Evolutionary conservation across 2,113 vertebrate species (phyloP), one percentile per base, ranked within the genome.

Genomic region (Ariopsis seemanni): DNA sequence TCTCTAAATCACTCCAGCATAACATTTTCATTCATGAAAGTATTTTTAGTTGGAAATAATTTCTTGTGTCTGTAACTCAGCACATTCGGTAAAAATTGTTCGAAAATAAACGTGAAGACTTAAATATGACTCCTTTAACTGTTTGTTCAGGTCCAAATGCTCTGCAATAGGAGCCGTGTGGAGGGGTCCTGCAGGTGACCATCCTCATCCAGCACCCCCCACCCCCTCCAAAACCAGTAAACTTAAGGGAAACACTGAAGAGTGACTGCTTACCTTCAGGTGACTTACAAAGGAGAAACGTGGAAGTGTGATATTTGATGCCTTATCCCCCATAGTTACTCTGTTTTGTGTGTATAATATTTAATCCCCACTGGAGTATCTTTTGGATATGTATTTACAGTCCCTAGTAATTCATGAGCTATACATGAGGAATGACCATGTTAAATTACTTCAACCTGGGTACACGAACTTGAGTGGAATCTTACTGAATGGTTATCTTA

Each of bases 311-410:
- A 80, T 80, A 80, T 34, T 20, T 58, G 78, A 77, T 52, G 42
- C n/a, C 50, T 53, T 4, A 77, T 55, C 77, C 53, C 77, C n/a
- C 53, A 80, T 57, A 58, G 14, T 17, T 57, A 30, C n/a, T 57
- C n/a, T 80, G 17, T 80, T 80, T 80, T 27, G 25, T 10, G n/a
- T 57, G 53, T 80, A 80, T 80, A 55, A n/a, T 78, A 78, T 78
- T 78, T 78, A 50, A 55, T 78, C 75, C 77, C 77, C 15, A 30
- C 7, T 80, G 53, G 53, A 80, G 53, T 80, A 80, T 57, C 53
- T 15, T 80, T 80, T 30, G 77, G 77, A 34, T 58, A 80, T 80
- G n/a, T 10, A 75, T 52, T 75, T 25, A 75, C 18, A 75, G 42
- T 53, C 22, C 22, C 25, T n/a, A 55, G 75, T 55, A 17, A 78